Base-by-base conservation (phyloP, 2,888 invertebrate species). In the Sylvicola cinctus region DNA sequence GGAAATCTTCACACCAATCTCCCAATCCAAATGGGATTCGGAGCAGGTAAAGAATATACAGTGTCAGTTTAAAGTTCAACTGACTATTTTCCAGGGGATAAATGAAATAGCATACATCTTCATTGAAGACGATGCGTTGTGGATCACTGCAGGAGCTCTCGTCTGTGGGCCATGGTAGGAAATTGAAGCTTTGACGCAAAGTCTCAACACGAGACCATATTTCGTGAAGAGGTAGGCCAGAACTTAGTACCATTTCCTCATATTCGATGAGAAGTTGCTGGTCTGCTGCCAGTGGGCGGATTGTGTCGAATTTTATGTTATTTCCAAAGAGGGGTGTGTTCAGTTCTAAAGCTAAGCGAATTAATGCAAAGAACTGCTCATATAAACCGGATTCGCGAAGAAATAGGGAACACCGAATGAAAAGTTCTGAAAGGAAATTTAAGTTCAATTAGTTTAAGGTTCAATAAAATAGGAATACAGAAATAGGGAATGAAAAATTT, bases 201-300 rank as follows among this genome's bases (percentile, higher is more conserved):
- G 71, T 70, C 55, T 80, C 81, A 38, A 74, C 68, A 39, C 81
- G 66, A 42, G 72, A 58, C 83, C 81, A 83, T 41, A 80, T 61
- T 43, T 73, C 71, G 48, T 70, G 66, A 47, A 74, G 58, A 16
- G 81, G 81, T 48, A 84, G 56, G 33, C 74, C 70, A 33, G 70
- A 68, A 26, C 55, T 61, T 34, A 74, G 49, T 32, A 74, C 63
- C 2, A 67, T 51, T 45, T 74, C 73, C 49, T 75, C 74, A 43
- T 68, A 58, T 32, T 68, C 68, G 32, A 68, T 59, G 43, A 63
- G 42, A 2, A 44, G 44, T 3, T 42, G 39, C 37, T 58, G 56
- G 28, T 50, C 51, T 1, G 40, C 42, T 2, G 48, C 49, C 2
- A 40, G 28, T 0, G 53, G 52, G 35, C 44, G 45, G 13, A 53